These are phyloP conservation scores for Tetragonula carbonaria DNA, from an alignment of 2,888 invertebrate species.

Conservation along the genomic window DNA sequence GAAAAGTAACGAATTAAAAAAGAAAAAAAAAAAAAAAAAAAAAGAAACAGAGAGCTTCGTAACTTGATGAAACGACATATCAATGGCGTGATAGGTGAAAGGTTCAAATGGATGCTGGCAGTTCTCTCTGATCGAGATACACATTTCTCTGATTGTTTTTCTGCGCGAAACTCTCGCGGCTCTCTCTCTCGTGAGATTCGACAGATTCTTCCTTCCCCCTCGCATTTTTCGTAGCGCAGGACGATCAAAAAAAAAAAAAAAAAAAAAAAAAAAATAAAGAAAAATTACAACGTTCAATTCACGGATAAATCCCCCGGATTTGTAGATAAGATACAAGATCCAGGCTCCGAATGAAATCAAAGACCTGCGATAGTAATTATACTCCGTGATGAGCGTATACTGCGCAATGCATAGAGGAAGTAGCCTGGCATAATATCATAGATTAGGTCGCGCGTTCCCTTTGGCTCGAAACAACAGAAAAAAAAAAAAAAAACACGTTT, in stretches of 20 bases:
- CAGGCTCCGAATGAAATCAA: background rate
- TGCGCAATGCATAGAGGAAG: background rate
- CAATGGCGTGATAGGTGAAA: slow-evolving; percentile 81
- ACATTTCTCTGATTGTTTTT: slow-evolving; percentile 19
- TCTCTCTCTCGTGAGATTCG: background rate
- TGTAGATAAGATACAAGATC: background rate
- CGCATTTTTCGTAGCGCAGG: background rate
- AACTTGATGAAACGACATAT: slow-evolving; percentile 57
- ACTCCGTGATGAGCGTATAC: background rate
- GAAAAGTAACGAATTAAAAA: background rate
- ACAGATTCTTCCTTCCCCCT: background rate
- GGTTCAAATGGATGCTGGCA: slow-evolving; percentile 75
- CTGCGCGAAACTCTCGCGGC: background rate
- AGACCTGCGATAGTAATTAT: background rate
- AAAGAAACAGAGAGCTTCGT: slow-evolving; percentile 22
- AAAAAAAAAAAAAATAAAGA: background rate
- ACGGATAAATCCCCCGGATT: background rate
- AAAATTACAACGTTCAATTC: slow-evolving; percentile 17
- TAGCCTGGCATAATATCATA: background rate
- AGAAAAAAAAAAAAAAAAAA: background rate
- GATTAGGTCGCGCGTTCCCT: background rate
- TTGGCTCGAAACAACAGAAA: no score
- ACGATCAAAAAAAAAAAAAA: background rate
- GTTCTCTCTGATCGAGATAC: slow-evolving; percentile 31
- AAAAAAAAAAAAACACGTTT: background rate